phyloP scores from a whole-genome alignment of 2,797 vertebrate genomes.

The Ataeniobius toweri region DNA sequence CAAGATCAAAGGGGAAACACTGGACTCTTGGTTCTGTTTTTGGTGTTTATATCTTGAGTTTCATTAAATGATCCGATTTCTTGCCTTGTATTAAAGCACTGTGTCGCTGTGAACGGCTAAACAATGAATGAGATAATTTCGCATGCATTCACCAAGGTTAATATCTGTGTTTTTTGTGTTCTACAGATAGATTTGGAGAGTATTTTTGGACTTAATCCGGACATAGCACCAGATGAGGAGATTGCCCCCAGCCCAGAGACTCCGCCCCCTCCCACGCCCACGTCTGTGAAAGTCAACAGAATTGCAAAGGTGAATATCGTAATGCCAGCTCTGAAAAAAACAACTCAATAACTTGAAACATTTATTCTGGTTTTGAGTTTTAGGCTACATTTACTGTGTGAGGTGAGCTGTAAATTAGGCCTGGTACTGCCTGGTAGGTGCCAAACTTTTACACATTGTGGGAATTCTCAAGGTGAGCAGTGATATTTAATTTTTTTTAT shows the following conservation, averaged over 20 bases:
- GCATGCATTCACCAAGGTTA: background rate
- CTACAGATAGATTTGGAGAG: slow-evolving; percentile 94
- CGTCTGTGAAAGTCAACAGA: slow-evolving; percentile 90
- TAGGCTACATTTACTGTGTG: background rate
- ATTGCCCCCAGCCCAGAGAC: slow-evolving; percentile 89
- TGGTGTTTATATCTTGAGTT: background rate
- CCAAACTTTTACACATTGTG: background rate
- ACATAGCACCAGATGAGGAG: slow-evolving; percentile 93
- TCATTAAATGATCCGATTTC: background rate
- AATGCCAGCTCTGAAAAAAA: background rate
- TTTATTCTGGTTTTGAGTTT: background rate
- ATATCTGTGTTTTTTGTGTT: slow-evolving; percentile 21
- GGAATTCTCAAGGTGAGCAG: background rate
- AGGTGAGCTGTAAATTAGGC: background rate
- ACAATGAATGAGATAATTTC: background rate
- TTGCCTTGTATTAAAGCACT: background rate
- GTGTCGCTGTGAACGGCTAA: background rate
- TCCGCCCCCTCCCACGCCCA: slow-evolving; percentile 85
- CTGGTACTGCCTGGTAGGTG: background rate
- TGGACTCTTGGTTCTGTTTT: background rate
- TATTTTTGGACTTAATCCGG: slow-evolving; percentile 96
- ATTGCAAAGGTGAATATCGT: slow-evolving; percentile 87
- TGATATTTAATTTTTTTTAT: too few relatives aligned
- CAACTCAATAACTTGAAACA: background rate
- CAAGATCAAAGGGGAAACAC: too few relatives aligned